phyloP scores from a whole-genome alignment of 2,113 vertebrate genomes.

The Dendrocopos noguchii region DNA sequence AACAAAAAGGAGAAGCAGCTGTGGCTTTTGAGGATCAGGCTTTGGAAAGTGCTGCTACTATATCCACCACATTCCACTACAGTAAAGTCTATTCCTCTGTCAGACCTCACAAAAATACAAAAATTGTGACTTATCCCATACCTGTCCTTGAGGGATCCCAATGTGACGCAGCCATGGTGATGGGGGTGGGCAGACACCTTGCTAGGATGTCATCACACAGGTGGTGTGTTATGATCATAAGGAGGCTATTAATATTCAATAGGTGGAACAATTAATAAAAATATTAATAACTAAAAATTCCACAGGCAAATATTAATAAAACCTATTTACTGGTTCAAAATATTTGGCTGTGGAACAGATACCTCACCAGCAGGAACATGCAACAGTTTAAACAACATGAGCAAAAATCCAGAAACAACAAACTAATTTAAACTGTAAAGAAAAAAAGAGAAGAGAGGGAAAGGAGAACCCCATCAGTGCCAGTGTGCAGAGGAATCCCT shows the following conservation, averaged over 20 bases:
- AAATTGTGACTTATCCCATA: background rate
- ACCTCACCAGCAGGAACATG: too few species aligned
- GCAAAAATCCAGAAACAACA: too few species aligned
- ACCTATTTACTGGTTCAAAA: too few species aligned
- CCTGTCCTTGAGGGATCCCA: background rate
- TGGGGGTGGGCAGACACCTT: background rate
- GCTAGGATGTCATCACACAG: background rate
- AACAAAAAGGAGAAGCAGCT: background rate
- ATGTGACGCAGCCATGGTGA: background rate
- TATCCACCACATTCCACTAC: background rate
- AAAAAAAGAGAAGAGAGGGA: background rate
- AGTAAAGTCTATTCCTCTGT: background rate
- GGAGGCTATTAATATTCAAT: background rate
- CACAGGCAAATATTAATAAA: too few species aligned
- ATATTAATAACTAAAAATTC: too few species aligned
- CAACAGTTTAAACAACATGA: too few species aligned
- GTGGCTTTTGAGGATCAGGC: background rate
- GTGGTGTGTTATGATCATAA: background rate
- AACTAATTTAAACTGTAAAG: too few species aligned
- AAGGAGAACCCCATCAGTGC: background rate
- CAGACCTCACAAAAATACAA: background rate
- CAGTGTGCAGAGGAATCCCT: background rate
- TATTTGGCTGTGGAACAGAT: too few species aligned
- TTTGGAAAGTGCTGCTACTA: background rate
- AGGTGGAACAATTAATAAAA: too few species aligned